Evolutionary conservation across 1,140 invertebrate genomes (phyloP).

Genomic region (Papilio aristodemus): DNA sequence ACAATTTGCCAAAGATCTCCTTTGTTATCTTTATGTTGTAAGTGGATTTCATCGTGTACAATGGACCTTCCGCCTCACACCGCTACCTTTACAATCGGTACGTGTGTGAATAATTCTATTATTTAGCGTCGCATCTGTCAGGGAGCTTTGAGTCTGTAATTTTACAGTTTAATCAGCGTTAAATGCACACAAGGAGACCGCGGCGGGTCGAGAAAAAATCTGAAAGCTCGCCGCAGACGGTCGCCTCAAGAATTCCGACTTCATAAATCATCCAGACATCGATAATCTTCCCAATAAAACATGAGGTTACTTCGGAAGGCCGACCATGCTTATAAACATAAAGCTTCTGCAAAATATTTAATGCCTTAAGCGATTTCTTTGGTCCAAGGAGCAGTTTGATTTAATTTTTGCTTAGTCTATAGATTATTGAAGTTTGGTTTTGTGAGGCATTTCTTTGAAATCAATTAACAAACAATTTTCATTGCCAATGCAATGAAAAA

Average conservation of each 20-base stretch:
- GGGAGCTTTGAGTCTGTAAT: slow-evolving; percentile 67
- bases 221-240: slow-evolving; percentile 51
- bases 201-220: slow-evolving; percentile 57
- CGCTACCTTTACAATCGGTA: slow-evolving; percentile 53
- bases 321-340: slow-evolving; percentile 43
- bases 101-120: slow-evolving; percentile 74
- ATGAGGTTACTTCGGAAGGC: slow-evolving; percentile 46
- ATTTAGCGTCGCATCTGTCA: slow-evolving; percentile 75
- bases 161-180: slow-evolving; percentile 81
- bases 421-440: not conserved
- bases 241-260: slow-evolving; percentile 58
- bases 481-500: too few species aligned
- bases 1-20: slow-evolving; percentile 77
- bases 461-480: too few species aligned
- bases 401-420: not conserved
- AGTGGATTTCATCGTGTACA: slow-evolving; percentile 73
- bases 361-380: not conserved
- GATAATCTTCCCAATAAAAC: slow-evolving; percentile 65
- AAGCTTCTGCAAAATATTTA: slow-evolving; percentile 14
- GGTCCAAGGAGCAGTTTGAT: not conserved
- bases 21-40: slow-evolving; percentile 73
- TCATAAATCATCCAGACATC: slow-evolving; percentile 68
- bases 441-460: not conserved
- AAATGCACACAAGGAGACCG: slow-evolving; percentile 72
- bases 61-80: slow-evolving; percentile 61